phyloP scores from a whole-genome alignment of 2,113 vertebrate species.

The Apodemus speciosus region DNA sequence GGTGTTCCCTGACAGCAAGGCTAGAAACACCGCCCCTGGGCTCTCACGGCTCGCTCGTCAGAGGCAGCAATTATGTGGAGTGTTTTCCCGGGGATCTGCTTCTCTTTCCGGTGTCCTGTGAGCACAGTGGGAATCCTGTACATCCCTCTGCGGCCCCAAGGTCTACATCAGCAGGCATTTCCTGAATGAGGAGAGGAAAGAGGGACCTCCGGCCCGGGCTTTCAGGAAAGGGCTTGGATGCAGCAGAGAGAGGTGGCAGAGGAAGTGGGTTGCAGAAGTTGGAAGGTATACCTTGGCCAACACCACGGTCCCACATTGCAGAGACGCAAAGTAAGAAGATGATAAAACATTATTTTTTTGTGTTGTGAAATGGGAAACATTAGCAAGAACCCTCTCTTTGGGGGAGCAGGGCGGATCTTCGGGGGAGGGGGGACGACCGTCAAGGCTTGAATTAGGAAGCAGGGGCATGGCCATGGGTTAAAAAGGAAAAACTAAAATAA shows the following conservation, averaged over 20 bases:
- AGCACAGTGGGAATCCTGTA: not conserved
- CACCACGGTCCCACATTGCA: not conserved
- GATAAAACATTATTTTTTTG: not conserved
- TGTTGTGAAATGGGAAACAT: not conserved
- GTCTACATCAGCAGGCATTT: not conserved
- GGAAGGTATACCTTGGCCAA: not conserved
- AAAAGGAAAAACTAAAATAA: not conserved
- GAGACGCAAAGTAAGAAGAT: not conserved
- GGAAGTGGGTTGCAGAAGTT: not conserved
- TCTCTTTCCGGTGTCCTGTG: not conserved
- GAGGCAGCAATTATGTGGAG: not conserved
- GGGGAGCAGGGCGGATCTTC: not conserved
- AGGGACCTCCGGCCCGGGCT: not conserved
- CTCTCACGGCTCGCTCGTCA: not conserved
- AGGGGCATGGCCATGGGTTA: not conserved
- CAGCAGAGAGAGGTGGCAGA: not conserved
- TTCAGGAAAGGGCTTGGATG: not conserved
- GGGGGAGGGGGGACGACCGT: not conserved
- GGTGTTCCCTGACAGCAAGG: not conserved
- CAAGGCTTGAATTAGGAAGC: not conserved
- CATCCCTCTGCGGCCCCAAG: not conserved
- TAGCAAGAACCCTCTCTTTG: not conserved
- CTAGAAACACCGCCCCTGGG: not conserved
- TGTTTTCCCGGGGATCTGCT: not conserved
- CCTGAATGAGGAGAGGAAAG: constrained; percentile 29